Conservation (phyloP, 2,888 invertebrate genomes). For the Chaetogeoica ovagalla region DNA sequence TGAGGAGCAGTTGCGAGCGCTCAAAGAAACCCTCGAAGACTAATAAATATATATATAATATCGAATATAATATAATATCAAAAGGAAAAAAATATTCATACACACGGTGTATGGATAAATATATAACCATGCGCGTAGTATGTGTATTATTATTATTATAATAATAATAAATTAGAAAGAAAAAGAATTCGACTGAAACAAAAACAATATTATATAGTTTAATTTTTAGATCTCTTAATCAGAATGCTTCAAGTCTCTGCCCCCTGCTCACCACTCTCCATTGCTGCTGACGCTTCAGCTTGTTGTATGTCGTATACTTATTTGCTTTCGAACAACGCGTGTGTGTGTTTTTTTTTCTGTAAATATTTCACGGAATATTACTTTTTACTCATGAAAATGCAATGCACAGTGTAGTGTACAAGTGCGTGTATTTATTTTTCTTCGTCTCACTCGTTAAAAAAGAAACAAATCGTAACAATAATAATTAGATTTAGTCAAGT, state of each 20-base stretch:
- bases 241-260: slow-evolving; percentile 20
- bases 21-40: slow-evolving; percentile 65
- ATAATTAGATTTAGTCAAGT: neutral
- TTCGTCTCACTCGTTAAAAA: no score
- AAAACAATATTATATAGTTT: slow-evolving; percentile 18
- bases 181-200: slow-evolving; percentile 39
- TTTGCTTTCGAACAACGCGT: slow-evolving; percentile 45
- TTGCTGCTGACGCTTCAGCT: neutral
- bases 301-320: slow-evolving; percentile 35
- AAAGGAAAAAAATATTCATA: neutral
- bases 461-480: neutral
- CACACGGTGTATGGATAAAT: neutral
- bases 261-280: neutral
- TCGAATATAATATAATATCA: neutral
- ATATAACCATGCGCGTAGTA: no score
- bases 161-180: neutral
- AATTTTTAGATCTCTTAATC: slow-evolving; percentile 41
- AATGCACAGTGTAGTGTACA: no score
- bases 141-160: no score
- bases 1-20: slow-evolving; percentile 76
- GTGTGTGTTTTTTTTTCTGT: slow-evolving; percentile 10
- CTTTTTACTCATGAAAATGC: neutral
- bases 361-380: slow-evolving; percentile 15
- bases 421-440: no score
- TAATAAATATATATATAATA: neutral